Evolutionary conservation across 2,797 vertebrate genomes (phyloP), one percentile per base, ranked within the genome.

Genomic region (Cyclura pinguis): DNA sequence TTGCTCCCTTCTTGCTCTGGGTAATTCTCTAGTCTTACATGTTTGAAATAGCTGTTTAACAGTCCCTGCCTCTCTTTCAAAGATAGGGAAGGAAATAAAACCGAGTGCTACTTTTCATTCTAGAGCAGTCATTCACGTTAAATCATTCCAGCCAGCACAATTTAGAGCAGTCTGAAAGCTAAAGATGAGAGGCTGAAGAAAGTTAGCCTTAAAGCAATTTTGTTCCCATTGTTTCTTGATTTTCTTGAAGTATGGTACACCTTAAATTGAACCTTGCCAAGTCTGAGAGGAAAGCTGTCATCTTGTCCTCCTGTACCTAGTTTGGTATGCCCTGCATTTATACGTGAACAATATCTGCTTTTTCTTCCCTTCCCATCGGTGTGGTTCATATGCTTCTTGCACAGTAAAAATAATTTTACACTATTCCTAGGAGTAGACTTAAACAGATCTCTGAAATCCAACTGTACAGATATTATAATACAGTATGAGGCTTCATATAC

Each of bases 111-210:
- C 80, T 84, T 80, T 91, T 84, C 62, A 84, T 88, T 78, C 85
- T 35, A 50, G 59, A 84, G n/a, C 59, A 84, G 80, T 84, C 81
- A 69, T 78, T 80, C 86, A 42, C 35, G 67, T 91, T 84, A 88
- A 88, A 88, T 91, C 82, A 84, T 42, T 78, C 86, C 59, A 78
- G 80, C 57, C 86, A 84, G 80, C 52, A 88, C 80, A 84, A 59
- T 91, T 91, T 84, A 88, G 86, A 80, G 86, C 18, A 50, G 52
- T 32, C 32, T 89, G 82, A 84, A 84, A 84, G 81, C 81, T 89
- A 84, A 89, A 77, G 82, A 89, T 84, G 88, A 89, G 88, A 84
- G 59, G 88, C 38, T 78, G 82, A 76, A 84, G 73, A 52, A 84
- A 77, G 88, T 76, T 64, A 67, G 88, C 81, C 78, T 84, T 35